Conservation (phyloP, 2,888 invertebrate genomes). For the Coelopa pilipes region DNA sequence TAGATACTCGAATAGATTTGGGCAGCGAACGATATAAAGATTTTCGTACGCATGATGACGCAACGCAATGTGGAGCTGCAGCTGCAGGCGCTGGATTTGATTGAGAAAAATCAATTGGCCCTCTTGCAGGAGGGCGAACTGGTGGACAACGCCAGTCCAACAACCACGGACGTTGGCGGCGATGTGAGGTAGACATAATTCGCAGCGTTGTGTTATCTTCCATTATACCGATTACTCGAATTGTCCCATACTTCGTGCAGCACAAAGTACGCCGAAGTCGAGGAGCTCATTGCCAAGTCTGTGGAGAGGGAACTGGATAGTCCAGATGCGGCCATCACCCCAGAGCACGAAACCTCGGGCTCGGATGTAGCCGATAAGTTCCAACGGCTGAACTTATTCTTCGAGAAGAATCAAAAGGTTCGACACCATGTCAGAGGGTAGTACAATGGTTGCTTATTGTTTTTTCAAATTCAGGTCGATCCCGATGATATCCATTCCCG, state of each 20-base stretch:
- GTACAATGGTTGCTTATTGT: neutral
- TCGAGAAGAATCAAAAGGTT: slow-evolving; percentile 57
- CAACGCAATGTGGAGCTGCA: slow-evolving; percentile 92
- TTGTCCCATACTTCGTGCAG: neutral
- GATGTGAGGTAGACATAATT: neutral
- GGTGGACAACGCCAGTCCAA: slow-evolving; percentile 45
- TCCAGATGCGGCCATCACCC: slow-evolving; percentile 58
- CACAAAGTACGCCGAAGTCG: slow-evolving; percentile 51
- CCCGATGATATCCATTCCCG: slow-evolving; percentile 78
- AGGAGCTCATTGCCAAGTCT: slow-evolving; percentile 58
- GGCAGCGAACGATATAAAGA: slow-evolving; percentile 91
- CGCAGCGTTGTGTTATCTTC: too few species aligned
- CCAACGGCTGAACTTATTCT: slow-evolving; percentile 65
- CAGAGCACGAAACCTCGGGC: slow-evolving; percentile 53
- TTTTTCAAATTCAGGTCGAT: slow-evolving; percentile 59
- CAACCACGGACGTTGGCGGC: slow-evolving; percentile 14
- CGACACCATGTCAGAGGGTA: neutral
- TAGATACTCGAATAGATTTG: slow-evolving; percentile 71
- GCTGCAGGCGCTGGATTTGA: slow-evolving; percentile 85
- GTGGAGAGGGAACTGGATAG: slow-evolving; percentile 57
- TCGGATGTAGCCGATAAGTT: slow-evolving; percentile 58
- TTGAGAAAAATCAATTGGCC: slow-evolving; percentile 81
- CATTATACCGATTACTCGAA: too few species aligned
- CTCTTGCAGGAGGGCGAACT: slow-evolving; percentile 65
- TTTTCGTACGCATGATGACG: slow-evolving; percentile 93